Percentiles rank a stretch among this genome's conserved stretches.
Evolutionary conservation across 2,888 invertebrate species (phyloP).

Genomic region (Leptopilina syphax): DNA sequence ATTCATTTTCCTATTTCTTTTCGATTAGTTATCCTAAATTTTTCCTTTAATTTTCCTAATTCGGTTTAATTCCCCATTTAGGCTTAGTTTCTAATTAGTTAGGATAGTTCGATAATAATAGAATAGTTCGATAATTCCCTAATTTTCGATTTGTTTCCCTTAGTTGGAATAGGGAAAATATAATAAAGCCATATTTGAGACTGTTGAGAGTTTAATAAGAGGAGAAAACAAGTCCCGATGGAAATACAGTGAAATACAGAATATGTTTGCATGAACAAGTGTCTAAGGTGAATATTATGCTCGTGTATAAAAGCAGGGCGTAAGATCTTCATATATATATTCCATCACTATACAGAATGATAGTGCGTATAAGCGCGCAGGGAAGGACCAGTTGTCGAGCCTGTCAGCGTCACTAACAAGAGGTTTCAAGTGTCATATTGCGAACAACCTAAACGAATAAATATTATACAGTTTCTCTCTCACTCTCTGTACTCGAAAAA

Average conservation of each 20-base stretch:
- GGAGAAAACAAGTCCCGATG: slow-evolving; percentile 5
- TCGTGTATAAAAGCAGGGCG: background rate
- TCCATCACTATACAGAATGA: slow-evolving; percentile 5
- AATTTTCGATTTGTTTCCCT: too few species aligned
- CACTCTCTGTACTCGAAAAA: slow-evolving; percentile 18
- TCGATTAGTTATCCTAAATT: too few species aligned
- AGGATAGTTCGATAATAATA: too few species aligned
- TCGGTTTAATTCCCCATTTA: too few species aligned
- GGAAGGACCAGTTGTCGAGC: slow-evolving; percentile 24
- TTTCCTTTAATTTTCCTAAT: too few species aligned
- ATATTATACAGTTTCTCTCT: slow-evolving; percentile 16
- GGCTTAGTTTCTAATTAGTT: too few species aligned
- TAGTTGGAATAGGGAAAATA: too few species aligned
- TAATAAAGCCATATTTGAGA: background rate
- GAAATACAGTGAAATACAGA: background rate
- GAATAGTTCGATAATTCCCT: too few species aligned
- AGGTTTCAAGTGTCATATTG: slow-evolving; percentile 39
- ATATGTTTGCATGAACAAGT: slow-evolving; percentile 10
- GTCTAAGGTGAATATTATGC: background rate
- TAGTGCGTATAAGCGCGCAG: background rate
- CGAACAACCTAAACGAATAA: slow-evolving; percentile 32
- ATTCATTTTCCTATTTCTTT: too few species aligned
- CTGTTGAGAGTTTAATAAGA: background rate
- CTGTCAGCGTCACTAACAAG: slow-evolving; percentile 29
- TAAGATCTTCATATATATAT: slow-evolving; percentile 17